Percentiles rank a stretch among this genome's conserved stretches.
These are phyloP conservation scores for Andrena hattorfiana DNA, from an alignment of 2,888 invertebrate species.

Conservation along the genomic window DNA sequence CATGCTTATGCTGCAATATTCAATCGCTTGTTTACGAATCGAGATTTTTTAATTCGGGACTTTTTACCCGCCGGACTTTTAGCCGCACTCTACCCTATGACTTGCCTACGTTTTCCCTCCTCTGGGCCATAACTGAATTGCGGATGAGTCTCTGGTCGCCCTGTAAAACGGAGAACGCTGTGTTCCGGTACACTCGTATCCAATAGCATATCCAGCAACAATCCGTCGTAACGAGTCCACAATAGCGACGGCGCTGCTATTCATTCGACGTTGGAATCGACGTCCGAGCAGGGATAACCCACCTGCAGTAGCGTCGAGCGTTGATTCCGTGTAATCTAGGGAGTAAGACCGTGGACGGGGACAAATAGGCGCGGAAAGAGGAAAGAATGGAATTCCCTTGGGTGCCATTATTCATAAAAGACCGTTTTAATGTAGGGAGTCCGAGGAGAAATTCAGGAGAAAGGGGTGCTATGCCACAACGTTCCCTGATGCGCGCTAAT, in stretches of 20 bases:
- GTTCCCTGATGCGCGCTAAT: too few relatives aligned
- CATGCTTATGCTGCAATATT: too few relatives aligned
- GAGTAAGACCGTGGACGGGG: slow-evolving; percentile 15
- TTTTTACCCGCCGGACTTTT: too few relatives aligned
- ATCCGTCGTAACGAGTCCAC: slow-evolving; percentile 23
- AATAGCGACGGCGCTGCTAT: slow-evolving; percentile 7
- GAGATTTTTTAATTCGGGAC: too few relatives aligned
- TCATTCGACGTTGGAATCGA: slow-evolving; percentile 8
- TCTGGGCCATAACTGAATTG: neutral
- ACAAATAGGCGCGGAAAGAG: neutral
- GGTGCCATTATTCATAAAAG: slow-evolving; percentile 14
- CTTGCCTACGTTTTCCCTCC: neutral
- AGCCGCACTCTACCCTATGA: too few relatives aligned
- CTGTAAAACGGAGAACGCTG: neutral
- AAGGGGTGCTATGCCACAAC: too few relatives aligned
- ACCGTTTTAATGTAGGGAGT: slow-evolving; percentile 1
- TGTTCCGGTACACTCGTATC: slow-evolving; percentile 4
- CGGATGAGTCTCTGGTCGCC: neutral
- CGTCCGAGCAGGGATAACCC: slow-evolving; percentile 8
- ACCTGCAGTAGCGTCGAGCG: neutral
- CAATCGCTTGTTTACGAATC: too few relatives aligned
- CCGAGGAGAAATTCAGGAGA: neutral
- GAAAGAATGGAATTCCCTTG: neutral
- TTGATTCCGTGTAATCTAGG: slow-evolving; percentile 3
- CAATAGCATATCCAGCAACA: neutral